These are phyloP conservation scores for Neodiprion pinetum DNA, from an alignment of 1,140 invertebrate species.

Conservation along the genomic window DNA sequence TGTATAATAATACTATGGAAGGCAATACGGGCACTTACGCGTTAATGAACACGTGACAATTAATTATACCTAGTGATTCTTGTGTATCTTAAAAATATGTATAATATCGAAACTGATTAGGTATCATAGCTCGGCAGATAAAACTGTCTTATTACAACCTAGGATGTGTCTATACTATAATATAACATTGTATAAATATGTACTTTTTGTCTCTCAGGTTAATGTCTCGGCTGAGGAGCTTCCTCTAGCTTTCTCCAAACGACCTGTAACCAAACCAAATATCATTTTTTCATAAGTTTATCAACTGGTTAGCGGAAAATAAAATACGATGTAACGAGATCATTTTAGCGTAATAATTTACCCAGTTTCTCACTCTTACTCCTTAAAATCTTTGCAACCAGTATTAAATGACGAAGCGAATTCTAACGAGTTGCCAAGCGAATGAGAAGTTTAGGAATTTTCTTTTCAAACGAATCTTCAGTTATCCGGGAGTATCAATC, in stretches of 20 bases:
- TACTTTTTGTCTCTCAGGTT: constrained; percentile 33
- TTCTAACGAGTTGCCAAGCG: too few relatives aligned
- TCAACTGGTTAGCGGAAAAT: constrained; percentile 14
- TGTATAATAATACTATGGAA: constrained; percentile 11
- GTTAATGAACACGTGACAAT: too few relatives aligned
- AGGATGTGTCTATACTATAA: constrained; percentile 38
- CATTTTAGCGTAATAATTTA: too few relatives aligned
- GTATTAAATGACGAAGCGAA: too few relatives aligned
- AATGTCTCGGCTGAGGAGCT: constrained; percentile 66
- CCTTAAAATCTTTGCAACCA: too few relatives aligned
- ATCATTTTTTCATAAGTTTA: constrained; percentile 20
- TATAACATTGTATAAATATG: constrained; percentile 22
- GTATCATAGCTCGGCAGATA: constrained; percentile 9
- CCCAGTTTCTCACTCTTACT: too few relatives aligned
- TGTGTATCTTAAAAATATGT: too few relatives aligned
- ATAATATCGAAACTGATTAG: background rate
- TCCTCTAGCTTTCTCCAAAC: constrained; percentile 76
- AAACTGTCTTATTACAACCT: constrained; percentile 26
- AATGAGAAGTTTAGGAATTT: too few relatives aligned
- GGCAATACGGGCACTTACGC: too few relatives aligned
- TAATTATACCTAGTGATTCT: too few relatives aligned
- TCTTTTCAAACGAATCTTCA: background rate
- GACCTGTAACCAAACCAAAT: constrained; percentile 60
- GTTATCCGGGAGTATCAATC: background rate
- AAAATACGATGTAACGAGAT: too few relatives aligned